A percentile compares a stretch with the other conserved stretches of the same genome.
phyloP scores from a whole-genome alignment of 2,797 vertebrate genomes.

The Periophthalmus magnuspinnatus region DNA sequence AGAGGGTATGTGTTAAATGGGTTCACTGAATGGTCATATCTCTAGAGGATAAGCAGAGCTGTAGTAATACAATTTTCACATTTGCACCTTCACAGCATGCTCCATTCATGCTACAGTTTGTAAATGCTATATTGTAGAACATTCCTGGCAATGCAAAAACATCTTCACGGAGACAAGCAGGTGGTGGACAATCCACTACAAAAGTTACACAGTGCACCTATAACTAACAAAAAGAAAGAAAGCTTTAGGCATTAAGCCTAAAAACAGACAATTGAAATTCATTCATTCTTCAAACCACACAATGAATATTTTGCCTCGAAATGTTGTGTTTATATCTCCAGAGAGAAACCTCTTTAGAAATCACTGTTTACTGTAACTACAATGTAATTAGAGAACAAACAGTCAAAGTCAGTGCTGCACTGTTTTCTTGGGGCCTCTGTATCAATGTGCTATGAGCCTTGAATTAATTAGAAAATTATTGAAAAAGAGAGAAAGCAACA shows the following conservation, averaged over 20 bases:
- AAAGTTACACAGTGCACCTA: no score
- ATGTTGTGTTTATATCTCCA: constrained; percentile 15
- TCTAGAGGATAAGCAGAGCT: not conserved
- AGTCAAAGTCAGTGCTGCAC: constrained; percentile 43
- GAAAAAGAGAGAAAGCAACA: constrained; percentile 15
- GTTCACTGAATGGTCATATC: not conserved
- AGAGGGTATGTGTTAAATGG: not conserved
- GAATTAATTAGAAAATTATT: constrained; percentile 44
- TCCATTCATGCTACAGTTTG: not conserved
- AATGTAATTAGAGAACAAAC: constrained; percentile 54
- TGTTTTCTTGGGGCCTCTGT: constrained; percentile 46
- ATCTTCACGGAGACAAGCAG: not conserved
- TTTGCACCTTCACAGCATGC: constrained; percentile 19
- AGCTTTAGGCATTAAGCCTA: not conserved
- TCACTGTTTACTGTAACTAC: constrained; percentile 52
- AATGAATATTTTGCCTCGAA: constrained; percentile 23
- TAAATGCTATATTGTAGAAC: not conserved
- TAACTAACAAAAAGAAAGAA: not conserved
- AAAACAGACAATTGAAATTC: constrained; percentile 34
- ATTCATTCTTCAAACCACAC: constrained; percentile 36
- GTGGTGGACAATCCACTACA: no score
- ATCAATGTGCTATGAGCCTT: constrained; percentile 21
- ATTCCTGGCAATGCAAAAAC: not conserved
- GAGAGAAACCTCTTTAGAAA: constrained; percentile 34
- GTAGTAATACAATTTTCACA: not conserved